Evolutionary conservation across 1,140 invertebrate species (phyloP), one percentile per base, ranked within the genome.

Genomic region (Samia ricini): DNA sequence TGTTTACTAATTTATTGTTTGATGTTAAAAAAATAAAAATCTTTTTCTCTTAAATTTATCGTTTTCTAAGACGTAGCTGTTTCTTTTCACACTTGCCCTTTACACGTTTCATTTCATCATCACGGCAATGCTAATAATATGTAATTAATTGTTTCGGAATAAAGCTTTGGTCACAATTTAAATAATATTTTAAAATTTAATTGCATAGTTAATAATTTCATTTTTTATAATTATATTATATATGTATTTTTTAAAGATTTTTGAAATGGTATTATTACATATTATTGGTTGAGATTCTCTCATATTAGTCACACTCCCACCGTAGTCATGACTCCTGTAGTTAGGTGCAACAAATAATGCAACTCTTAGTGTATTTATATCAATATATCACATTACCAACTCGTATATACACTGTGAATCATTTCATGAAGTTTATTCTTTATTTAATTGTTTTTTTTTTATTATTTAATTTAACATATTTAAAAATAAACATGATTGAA

Each of bases 361-460:
- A 51, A 18, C 12, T n/a, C 49, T 6, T 51, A 51, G 49, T 51
- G 20, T 26, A 56, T 20, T 56, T 18, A 26, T 26, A 18, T 24
- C 24, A 23, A 18, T 26, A 26, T 56, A 15, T 22, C 54, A 56
- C 54, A 56, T 12, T 24, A 56, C 19, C n/a, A n/a, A 51, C 15
- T 22, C 51, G 23, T 23, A 52, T 52, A 15, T 12, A 56, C 55
- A 29, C 19, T 56, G n/a, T n/a, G 23, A 29, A 29, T 56, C 29
- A 56, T 56, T 33, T 56, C 24, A 56, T 56, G 55, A 56, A 56
- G 24, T 56, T 19, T 52, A 52, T 52, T 21, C 10, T 52, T 52
- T 22, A 52, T 21, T 10, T 2, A 20, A 52, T 21, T 4, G 3
- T 52, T 23, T 8, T 52, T 5, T 20, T 1, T 10, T 22, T 52